Evolutionary conservation across 2,113 vertebrate genomes (phyloP).

Genomic region (Eidolon helvum): DNA sequence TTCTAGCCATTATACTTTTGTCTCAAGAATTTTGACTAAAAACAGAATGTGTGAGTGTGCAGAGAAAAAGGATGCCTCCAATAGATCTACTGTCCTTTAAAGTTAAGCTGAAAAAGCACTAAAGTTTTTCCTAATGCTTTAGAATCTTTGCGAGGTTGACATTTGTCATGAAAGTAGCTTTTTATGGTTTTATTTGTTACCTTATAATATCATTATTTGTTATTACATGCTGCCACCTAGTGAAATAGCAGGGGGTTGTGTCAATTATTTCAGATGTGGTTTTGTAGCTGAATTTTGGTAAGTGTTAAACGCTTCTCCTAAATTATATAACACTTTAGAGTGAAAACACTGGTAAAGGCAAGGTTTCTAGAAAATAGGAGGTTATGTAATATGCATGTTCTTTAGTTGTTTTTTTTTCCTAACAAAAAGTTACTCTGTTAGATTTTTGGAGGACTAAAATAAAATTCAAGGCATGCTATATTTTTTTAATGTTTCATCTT

Average conservation of each 20-base stretch:
- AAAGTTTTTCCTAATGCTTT: neutral
- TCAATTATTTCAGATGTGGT: neutral
- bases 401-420: neutral
- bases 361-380: neutral
- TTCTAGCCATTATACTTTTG: neutral
- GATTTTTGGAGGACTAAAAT: slow-evolving; percentile 1
- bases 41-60: neutral
- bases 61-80: neutral
- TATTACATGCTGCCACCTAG: slow-evolving; percentile 82
- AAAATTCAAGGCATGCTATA: neutral
- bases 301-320: neutral
- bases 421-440: neutral
- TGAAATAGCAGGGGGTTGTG: slow-evolving; percentile 33
- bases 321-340: neutral
- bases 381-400: neutral
- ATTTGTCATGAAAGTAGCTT: neutral
- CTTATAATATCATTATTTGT: neutral
- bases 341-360: neutral
- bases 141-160: neutral
- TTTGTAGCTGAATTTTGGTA: neutral
- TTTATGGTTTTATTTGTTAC: neutral
- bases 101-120: neutral
- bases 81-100: neutral
- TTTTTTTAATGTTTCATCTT: neutral
- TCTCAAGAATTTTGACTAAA: neutral